Percentiles rank a stretch among this genome's conserved stretches.
Evolutionary conservation across 2,797 vertebrate genomes (phyloP).

Genomic region (Hybognathus amarus): DNA sequence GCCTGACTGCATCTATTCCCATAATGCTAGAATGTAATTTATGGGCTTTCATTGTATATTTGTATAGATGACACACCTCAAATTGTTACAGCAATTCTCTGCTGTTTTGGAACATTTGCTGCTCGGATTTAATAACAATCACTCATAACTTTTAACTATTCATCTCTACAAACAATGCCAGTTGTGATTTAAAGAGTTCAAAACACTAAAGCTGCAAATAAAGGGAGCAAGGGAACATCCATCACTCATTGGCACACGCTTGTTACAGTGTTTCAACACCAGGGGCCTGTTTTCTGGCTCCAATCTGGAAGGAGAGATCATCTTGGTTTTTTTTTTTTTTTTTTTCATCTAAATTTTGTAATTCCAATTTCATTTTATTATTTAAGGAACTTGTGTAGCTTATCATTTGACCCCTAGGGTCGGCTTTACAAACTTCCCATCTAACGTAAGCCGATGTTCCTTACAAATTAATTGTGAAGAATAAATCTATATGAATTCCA

Average conservation of each 20-base stretch:
- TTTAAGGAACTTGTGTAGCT: no score
- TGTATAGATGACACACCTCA: slow-evolving; percentile 32
- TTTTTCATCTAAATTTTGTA: no score
- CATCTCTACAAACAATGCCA: slow-evolving; percentile 45
- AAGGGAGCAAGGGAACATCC: neutral
- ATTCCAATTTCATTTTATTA: no score
- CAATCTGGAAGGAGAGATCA: neutral
- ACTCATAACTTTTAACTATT: slow-evolving; percentile 33
- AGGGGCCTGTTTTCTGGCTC: neutral
- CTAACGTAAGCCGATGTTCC: no score
- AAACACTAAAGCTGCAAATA: slow-evolving; percentile 4
- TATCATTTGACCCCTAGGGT: no score
- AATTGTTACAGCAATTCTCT: slow-evolving; percentile 37
- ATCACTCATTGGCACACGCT: slow-evolving; percentile 17
- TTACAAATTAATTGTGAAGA: no score
- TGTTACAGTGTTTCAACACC: slow-evolving; percentile 9
- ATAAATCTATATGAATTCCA: no score
- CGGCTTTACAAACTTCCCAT: no score
- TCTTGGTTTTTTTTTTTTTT: no score
- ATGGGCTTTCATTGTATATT: slow-evolving; percentile 31
- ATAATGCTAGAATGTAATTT: slow-evolving; percentile 16
- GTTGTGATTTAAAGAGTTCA: slow-evolving; percentile 39
- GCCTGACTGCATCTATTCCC: neutral
- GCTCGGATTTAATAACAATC: slow-evolving; percentile 12
- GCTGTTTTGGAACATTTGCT: slow-evolving; percentile 18